Conservation (phyloP, 1,140 invertebrate species). For the Drosophila carrolli region DNA sequence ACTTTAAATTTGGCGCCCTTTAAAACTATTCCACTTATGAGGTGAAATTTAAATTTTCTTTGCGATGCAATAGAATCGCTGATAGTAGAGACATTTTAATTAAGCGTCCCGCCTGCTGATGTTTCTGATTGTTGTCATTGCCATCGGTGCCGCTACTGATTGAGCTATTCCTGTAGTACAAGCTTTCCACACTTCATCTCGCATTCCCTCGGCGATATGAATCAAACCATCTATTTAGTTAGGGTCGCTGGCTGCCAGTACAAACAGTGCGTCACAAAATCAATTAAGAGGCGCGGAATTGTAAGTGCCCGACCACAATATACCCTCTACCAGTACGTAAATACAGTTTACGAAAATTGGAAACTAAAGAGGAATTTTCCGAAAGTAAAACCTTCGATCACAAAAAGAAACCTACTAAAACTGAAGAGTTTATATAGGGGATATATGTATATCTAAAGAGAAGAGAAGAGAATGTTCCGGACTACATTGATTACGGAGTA, state of each 20-base stretch:
- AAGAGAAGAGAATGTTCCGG: conserved; percentile 8
- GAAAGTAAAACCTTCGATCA: too few species aligned
- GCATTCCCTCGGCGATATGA: conserved; percentile 30
- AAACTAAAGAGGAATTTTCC: too few species aligned
- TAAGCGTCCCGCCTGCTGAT: conserved; percentile 27
- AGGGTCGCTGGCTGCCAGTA: conserved; percentile 2
- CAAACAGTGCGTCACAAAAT: neutral
- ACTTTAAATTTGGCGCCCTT: neutral
- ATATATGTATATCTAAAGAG: too few species aligned
- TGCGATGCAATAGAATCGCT: conserved; percentile 1
- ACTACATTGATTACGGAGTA: conserved; percentile 13
- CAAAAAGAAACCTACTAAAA: too few species aligned
- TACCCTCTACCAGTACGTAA: neutral
- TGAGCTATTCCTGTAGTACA: conserved; percentile 47
- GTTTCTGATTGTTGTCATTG: conserved; percentile 37
- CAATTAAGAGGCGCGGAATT: neutral
- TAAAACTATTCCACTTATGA: neutral
- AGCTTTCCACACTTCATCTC: conserved; percentile 40
- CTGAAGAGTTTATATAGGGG: too few species aligned
- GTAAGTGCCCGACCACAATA: neutral
- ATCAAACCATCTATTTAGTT: conserved; percentile 51
- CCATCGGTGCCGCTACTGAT: conserved; percentile 38
- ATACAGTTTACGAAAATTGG: too few species aligned
- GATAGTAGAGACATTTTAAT: conserved; percentile 52
- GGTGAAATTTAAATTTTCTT: too few species aligned